Base-by-base conservation (phyloP, 2,113 vertebrate species). In the Atrichornis clamosus region DNA sequence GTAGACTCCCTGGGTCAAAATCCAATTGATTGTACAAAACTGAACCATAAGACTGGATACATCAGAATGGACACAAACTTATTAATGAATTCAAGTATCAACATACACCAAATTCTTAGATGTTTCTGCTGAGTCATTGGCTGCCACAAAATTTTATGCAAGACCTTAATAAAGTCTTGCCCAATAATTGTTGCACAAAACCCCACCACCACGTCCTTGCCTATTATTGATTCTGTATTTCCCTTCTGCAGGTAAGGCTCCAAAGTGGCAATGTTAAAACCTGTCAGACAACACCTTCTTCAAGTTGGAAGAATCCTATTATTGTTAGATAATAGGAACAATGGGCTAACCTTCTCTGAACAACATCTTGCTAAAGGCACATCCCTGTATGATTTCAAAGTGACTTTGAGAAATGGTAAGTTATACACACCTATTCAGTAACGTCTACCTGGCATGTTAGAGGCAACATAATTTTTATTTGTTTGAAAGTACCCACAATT, bases 171-270 rank as follows among this genome's bases (percentile, higher is more conserved):
- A 2, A 84, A 81, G 14, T 16, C 21, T 56, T n/a, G 39, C 6
- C 7, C 13, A 37, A n/a, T 24, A 50, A n/a, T 47, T 55, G 6
- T 32, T 78, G 30, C 26, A 53, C 19, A 68, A 42, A 17, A 4
- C 9, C 0, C 1, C 28, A 4, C 18, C 0, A 2, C 7, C 2
- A 49, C 37, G 9, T 13, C 3, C 5, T 76, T 23, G 2, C 3
- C 15, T 17, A 1, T n/a, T 67, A 37, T 15, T 58, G 21, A 42
- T 44, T 77, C 32, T 79, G 67, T 67, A 32, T 80, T 89, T 84
- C 9, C 15, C 1, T 70, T 72, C 15, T 58, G 3, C 23, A 58
- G 42, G 7, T 22, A 35, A 49, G 35, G 37, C 13, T 72, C 42
- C 35, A 49, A 53, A 81, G 6, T 9, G 27, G 4, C 23, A 68